Evolutionary conservation across 2,888 invertebrate genomes (phyloP).

Genomic region (Lamellibrachia satsuma): DNA sequence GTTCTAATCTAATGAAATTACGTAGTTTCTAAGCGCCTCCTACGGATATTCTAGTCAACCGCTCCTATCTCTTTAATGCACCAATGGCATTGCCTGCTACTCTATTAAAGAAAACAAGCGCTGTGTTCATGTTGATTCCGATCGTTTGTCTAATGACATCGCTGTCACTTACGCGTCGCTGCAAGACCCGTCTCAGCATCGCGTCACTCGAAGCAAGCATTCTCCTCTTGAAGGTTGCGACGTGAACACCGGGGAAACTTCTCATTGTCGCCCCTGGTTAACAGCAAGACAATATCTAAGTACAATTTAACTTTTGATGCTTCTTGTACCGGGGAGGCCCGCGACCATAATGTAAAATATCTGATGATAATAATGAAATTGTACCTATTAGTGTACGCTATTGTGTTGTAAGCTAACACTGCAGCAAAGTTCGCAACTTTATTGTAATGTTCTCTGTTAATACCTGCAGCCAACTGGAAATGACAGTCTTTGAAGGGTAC

Average conservation of each 20-base stretch:
- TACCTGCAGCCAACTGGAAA: neutral
- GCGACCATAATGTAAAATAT: neutral
- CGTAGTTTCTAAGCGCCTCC: neutral
- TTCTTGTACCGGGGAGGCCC: neutral
- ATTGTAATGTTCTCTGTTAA: neutral
- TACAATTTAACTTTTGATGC: neutral
- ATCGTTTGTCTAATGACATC: no score
- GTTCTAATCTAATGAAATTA: neutral
- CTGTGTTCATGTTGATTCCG: no score
- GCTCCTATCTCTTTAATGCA: neutral
- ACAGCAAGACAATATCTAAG: neutral
- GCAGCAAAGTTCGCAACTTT: neutral
- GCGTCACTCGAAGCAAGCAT: neutral
- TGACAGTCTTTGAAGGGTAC: neutral
- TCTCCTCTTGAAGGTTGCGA: neutral
- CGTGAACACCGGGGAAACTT: neutral
- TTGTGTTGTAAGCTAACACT: neutral
- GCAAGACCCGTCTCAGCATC: neutral
- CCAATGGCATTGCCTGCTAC: no score
- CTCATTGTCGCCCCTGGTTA: neutral
- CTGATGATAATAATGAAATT: neutral
- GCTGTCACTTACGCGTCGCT: no score
- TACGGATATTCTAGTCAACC: neutral
- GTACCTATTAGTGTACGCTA: neutral
- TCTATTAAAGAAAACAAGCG: no score